Evolutionary conservation across 2,888 invertebrate genomes (phyloP).

Genomic region (Harpagoxenus sublaevis): DNA sequence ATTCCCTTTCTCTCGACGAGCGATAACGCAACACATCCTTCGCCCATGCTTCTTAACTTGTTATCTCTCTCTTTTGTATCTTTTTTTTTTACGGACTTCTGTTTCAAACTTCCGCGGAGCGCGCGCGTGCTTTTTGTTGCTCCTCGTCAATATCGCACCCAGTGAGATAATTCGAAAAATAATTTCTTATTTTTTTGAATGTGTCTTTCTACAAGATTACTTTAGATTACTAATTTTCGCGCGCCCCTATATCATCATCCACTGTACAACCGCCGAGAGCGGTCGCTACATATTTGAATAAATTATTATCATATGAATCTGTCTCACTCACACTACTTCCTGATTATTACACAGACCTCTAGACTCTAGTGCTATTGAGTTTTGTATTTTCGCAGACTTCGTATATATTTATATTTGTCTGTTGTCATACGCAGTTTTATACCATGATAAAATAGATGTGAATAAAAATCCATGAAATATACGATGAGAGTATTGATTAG

Average conservation of each 20-base stretch:
- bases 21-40: too few species aligned
- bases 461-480: conserved; percentile 66
- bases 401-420: conserved; percentile 66
- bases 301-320: conserved; percentile 81
- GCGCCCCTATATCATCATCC: too few species aligned
- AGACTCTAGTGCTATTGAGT: conserved; percentile 36
- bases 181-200: too few species aligned
- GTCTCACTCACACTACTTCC: conserved; percentile 44
- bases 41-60: too few species aligned
- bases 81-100: too few species aligned
- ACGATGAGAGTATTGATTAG: conserved; percentile 41
- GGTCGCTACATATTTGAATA: conserved; percentile 74
- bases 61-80: neutral
- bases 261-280: too few species aligned
- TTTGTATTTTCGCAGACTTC: conserved; percentile 47
- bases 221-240: too few species aligned
- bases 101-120: too few species aligned
- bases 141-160: neutral
- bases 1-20: too few species aligned
- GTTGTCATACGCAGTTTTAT: conserved; percentile 65
- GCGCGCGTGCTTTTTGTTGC: too few species aligned
- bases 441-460: conserved; percentile 65
- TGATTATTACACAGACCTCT: conserved; percentile 44
- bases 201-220: too few species aligned
- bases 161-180: too few species aligned